Conservation (phyloP, 2,797 vertebrate species). For the Vultur gryphus region DNA sequence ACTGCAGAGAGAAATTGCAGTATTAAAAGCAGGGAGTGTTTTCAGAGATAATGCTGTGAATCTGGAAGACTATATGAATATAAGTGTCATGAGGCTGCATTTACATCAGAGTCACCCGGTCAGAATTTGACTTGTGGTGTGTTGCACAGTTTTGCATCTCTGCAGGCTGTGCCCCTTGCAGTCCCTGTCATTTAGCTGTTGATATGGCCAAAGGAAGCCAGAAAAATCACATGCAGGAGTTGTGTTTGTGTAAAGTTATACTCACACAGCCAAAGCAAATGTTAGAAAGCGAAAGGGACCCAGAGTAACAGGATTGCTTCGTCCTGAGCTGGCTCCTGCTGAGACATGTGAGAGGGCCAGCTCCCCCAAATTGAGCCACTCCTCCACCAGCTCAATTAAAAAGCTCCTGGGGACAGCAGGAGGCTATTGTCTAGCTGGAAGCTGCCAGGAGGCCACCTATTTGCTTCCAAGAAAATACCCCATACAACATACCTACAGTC, state of each 20-base stretch:
- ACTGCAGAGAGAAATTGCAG: not conserved
- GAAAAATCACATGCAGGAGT: not conserved
- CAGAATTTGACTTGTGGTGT: not conserved
- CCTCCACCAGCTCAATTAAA: not conserved
- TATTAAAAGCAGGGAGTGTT: not conserved
- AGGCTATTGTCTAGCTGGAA: not conserved
- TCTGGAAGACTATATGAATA: not conserved
- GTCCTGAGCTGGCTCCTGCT: not conserved
- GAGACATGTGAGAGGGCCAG: not conserved
- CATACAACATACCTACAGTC: not conserved
- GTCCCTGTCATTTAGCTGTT: not conserved
- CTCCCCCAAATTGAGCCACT: not conserved
- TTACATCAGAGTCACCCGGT: not conserved
- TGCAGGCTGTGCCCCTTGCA: not conserved
- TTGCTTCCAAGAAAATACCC: not conserved
- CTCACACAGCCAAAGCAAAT: not conserved
- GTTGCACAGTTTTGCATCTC: not conserved
- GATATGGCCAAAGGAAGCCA: not conserved
- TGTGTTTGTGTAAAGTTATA: not conserved
- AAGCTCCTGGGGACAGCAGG: not conserved
- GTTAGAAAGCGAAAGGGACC: not conserved
- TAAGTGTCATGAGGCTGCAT: not conserved
- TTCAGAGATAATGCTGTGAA: not conserved
- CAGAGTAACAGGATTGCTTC: not conserved
- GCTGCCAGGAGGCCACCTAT: not conserved